These are phyloP conservation scores for Epiblema foenella DNA, from an alignment of 2,888 invertebrate species.

Conservation along the genomic window DNA sequence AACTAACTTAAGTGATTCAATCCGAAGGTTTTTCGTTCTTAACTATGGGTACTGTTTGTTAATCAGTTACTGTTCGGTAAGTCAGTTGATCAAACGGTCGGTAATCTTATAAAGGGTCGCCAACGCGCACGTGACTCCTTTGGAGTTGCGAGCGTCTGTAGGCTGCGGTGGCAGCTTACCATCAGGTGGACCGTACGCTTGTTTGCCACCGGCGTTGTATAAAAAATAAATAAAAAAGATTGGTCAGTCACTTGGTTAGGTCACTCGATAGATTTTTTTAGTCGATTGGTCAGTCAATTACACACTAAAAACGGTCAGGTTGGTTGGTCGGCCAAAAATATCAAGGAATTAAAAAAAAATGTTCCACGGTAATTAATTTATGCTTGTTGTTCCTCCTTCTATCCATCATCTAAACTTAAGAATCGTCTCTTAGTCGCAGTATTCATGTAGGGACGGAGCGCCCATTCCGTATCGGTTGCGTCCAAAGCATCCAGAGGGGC, in stretches of 20 bases:
- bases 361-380: conserved; percentile 40
- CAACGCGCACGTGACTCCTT: no score
- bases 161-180: no score
- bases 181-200: no score
- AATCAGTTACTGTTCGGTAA: background rate
- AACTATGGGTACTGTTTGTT: background rate
- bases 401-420: conserved; percentile 94
- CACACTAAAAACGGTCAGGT: no score
- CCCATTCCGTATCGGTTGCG: conserved; percentile 98
- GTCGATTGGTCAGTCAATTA: no score
- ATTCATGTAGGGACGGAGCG: conserved; percentile 97
- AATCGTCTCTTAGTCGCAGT: conserved; percentile 95
- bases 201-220: no score
- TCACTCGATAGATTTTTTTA: no score
- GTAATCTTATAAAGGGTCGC: no score
- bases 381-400: conserved; percentile 87
- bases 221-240: no score
- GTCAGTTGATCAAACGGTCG: background rate
- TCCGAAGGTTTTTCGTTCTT: background rate
- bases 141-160: no score
- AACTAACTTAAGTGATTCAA: background rate
- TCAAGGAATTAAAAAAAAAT: background rate
- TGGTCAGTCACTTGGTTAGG: background rate
- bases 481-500: conserved; percentile 95
- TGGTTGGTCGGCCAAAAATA: background rate